Evolutionary conservation across 2,888 invertebrate species (phyloP), one percentile per base, ranked within the genome.

Genomic region (Lepidochitona cinerea): DNA sequence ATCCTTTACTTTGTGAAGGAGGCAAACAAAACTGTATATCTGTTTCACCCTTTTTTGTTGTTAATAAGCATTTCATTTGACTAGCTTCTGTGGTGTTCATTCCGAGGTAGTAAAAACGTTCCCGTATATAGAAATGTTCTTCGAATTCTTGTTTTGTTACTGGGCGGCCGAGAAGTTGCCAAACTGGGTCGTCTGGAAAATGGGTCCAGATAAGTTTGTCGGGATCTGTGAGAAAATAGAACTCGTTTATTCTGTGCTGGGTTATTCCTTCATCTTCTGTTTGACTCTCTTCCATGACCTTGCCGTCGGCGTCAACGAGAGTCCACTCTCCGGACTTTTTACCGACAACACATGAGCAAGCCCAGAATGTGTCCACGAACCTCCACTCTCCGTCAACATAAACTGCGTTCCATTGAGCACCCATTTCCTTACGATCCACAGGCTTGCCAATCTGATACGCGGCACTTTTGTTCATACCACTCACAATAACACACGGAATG

Each of bases 401-500:
- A 5, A 88, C 88, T 18, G 87, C 87, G 77, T 89, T 89, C 89
- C 89, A 89, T 80, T 89, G 89, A 9, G 89, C 89, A 0, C 85
- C 85, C 88, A 88, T 85, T n/a, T 73, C 75, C 70, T 82, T 81
- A 35, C 84, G 77, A 79, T 89, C 84, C 32, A 84, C 79, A 53
- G 81, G 79, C 32, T 79, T 81, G 18, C 89, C 89, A 14, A 88
- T 83, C 74, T 88, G 84, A 74, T 89, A 89, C 35, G 88, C 88
- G 36, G 89, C 88, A 74, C 88, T 89, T 76, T 89, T 89, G 83
- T 88, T 89, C 81, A 88, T 84, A 9, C 89, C 89, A 68, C 85
- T 86, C 26, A 89, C 79, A 29, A 89, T 85, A 33, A 85, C 81
- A 72, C 88, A 89, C 0, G 86, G 86, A 18, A 89, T 77, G 5